phyloP scores from a whole-genome alignment of 2,113 vertebrate species.

The Ailurus styani region DNA sequence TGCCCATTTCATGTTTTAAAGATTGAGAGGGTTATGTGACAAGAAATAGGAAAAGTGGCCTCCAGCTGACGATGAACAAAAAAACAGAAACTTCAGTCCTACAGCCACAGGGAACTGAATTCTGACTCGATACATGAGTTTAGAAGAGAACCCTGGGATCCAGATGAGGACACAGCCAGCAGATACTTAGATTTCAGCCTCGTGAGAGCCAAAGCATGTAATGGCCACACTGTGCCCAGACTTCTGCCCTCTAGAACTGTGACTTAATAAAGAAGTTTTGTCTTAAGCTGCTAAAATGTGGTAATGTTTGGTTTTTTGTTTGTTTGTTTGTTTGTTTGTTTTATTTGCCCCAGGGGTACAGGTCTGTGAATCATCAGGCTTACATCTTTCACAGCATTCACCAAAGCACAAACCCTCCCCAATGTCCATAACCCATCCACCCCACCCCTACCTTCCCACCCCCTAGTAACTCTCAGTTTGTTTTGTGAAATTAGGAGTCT shows the following conservation, averaged over 20 bases:
- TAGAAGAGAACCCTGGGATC: background rate
- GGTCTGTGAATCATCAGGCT: too few relatives aligned
- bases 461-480: too few relatives aligned
- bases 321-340: too few relatives aligned
- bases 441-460: too few relatives aligned
- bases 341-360: too few relatives aligned
- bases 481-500: too few relatives aligned
- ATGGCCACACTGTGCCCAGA: background rate
- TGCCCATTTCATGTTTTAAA: background rate
- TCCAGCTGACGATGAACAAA: background rate
- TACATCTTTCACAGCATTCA: too few relatives aligned
- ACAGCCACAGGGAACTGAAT: background rate
- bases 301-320: too few relatives aligned
- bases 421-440: too few relatives aligned
- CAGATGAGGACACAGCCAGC: background rate
- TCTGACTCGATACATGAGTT: background rate
- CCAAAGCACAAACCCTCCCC: too few relatives aligned
- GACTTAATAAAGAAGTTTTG: background rate
- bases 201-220: background rate
- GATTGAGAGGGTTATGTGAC: background rate
- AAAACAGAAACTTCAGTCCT: background rate
- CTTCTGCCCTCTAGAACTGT: background rate
- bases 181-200: background rate
- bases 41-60: background rate
- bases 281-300: background rate